Base-by-base conservation (phyloP, 2,888 invertebrate species). In the Acanthosepion lycidas region DNA sequence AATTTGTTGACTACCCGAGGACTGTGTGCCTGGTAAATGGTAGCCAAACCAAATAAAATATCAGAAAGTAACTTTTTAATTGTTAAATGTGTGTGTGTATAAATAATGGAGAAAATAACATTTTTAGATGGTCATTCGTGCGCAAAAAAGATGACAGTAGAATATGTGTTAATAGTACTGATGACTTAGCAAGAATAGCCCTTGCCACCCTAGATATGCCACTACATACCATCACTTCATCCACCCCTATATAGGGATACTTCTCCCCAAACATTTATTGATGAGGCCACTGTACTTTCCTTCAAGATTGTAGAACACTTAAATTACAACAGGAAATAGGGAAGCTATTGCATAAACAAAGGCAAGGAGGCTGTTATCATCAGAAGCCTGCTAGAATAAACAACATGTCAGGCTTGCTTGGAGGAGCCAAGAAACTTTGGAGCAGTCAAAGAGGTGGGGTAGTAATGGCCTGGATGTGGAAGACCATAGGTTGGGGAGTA, bases 301-400 rank as follows among this genome's bases (percentile, higher is more conserved):
- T 78, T 78, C 78, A 23, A 92, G 59, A 59, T 23, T 55, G 55
- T 55, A 92, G 92, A 92, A 51, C 91, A 94, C 42, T 91, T 94
- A 91, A 91, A 94, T 94, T 94, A 94, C 91, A 78, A 94, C 91
- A 94, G 91, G 94, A 94, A 91, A 91, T 94, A 51, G 33, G 53
- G 93, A 91, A 91, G 48, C 59, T 42, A 59, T 53, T 94, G 94
- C 94, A 94, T 94, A 94, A 94, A 94, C 94, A 94, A 94, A 55
- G 26, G 53, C 48, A 53, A 59, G 64, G 48, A 55, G 33, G 9
- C 18, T 94, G 59, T 55, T 55, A 94, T 55, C 20, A 55, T n/a
- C 55, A 55, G 94, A 23, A 55, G 92, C 78, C 92, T 48, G 92
- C 92, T 92, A 92, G 51, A 51, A 92, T 92, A 92, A 92, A 92